phyloP scores from a whole-genome alignment of 1,140 invertebrate species.

The Drosophila carrolli region DNA sequence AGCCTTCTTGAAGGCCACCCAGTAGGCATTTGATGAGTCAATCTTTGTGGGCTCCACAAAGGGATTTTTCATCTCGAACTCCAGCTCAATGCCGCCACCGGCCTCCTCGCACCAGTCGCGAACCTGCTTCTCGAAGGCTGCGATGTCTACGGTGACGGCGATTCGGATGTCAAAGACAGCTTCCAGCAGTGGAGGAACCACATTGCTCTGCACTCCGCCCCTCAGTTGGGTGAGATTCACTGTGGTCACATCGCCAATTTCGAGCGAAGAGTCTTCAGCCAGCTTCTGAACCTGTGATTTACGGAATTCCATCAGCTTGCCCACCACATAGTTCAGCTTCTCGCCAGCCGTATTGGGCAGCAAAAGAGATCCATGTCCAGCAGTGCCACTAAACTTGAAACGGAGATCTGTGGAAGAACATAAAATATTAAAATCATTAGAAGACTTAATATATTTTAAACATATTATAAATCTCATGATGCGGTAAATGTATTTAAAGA shows the following conservation, averaged over 20 bases:
- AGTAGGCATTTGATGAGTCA: conserved; percentile 90
- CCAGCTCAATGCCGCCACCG: conserved; percentile 90
- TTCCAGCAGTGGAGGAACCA: conserved; percentile 92
- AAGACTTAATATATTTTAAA: no score
- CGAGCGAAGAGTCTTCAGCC: conserved; percentile 87
- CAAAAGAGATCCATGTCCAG: conserved; percentile 95
- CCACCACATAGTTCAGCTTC: conserved; percentile 92
- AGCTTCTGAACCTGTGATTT: conserved; percentile 89
- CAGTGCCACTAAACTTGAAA: conserved; percentile 87
- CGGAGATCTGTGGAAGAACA: conserved; percentile 2
- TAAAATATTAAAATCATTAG: no score
- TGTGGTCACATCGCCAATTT: conserved; percentile 94
- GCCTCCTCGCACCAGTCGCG: conserved; percentile 93
- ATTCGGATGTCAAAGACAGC: conserved; percentile 94
- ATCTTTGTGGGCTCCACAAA: conserved; percentile 88
- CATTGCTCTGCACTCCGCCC: conserved; percentile 96
- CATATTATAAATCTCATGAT: no score
- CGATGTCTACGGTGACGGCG: conserved; percentile 89
- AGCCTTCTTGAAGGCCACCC: conserved; percentile 90
- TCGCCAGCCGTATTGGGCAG: conserved; percentile 93
- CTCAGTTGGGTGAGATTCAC: conserved; percentile 94
- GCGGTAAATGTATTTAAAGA: no score
- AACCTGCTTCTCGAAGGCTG: conserved; percentile 89
- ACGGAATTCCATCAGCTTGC: conserved; percentile 91
- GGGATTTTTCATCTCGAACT: conserved; percentile 90